These are phyloP conservation scores for Antitype chi DNA, from an alignment of 2,888 invertebrate genomes.

Conservation along the genomic window DNA sequence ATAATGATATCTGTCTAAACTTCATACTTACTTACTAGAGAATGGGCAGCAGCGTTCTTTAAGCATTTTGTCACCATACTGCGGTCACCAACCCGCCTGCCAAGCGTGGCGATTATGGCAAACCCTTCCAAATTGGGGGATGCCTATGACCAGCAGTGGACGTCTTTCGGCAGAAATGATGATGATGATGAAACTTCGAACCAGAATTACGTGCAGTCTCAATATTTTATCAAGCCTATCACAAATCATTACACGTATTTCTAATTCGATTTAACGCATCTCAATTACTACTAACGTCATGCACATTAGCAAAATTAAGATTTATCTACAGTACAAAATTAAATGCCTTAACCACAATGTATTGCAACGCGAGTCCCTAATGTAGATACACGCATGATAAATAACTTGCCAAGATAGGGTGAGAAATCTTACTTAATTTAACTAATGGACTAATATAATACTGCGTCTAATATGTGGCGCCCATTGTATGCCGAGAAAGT, in stretches of 20 bases:
- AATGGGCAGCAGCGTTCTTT: no score
- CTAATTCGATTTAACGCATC: constrained; percentile 51
- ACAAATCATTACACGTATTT: constrained; percentile 33
- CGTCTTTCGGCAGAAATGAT: no score
- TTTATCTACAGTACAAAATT: constrained; percentile 84
- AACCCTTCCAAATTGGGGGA: no score
- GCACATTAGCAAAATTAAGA: constrained; percentile 83
- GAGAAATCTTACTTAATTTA: constrained; percentile 88
- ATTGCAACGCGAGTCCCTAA: constrained; percentile 83
- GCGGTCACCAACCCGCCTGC: no score
- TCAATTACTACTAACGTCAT: constrained; percentile 59
- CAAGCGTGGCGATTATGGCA: no score
- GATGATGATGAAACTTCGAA: no score
- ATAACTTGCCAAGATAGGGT: constrained; percentile 85
- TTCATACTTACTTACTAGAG: no score
- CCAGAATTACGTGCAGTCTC: not conserved
- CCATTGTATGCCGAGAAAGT: constrained; percentile 71
- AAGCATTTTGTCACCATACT: no score
- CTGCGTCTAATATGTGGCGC: constrained; percentile 73
- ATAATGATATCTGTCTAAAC: not conserved
- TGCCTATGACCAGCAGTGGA: no score
- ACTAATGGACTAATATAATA: constrained; percentile 87
- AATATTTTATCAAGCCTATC: not conserved
- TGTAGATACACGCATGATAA: constrained; percentile 83
- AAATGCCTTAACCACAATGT: constrained; percentile 88